These are phyloP conservation scores for Phalacrocorax pelagicus DNA, from an alignment of 2,113 vertebrate species.

Conservation along the genomic window DNA sequence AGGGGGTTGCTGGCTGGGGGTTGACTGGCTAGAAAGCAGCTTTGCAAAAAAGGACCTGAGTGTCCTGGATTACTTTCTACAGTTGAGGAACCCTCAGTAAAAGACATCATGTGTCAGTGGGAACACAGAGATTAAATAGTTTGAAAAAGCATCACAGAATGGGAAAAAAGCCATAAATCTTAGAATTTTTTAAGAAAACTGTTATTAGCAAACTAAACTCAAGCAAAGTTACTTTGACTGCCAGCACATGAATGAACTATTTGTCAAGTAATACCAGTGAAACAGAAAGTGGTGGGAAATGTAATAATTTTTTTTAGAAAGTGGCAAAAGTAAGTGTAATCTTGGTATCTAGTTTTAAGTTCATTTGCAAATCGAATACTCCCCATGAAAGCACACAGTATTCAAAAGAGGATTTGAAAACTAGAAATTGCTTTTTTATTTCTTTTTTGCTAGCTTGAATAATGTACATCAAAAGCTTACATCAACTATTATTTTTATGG, in stretches of 20 bases:
- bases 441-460: not conserved
- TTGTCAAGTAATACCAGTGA: not conserved
- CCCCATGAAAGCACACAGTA: not conserved
- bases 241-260: not conserved
- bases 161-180: not conserved
- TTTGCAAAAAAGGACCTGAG: not conserved
- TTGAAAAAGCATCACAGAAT: not conserved
- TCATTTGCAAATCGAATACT: constrained; percentile 23
- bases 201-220: not conserved
- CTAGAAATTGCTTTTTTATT: not conserved
- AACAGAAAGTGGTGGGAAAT: not conserved
- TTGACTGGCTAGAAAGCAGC: not conserved
- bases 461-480: not conserved
- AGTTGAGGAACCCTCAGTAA: not conserved
- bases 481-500: constrained; percentile 5
- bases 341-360: not conserved
- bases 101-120: not conserved
- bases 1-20: accelerated
- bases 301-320: not conserved
- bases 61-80: not conserved
- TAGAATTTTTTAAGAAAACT: not conserved
- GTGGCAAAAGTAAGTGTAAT: not conserved
- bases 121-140: not conserved
- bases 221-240: not conserved
- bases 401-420: not conserved